phyloP scores from a whole-genome alignment of 30 jellyfish, hydroid and myxozoan genomes.

The Euphysa ruthae region DNA sequence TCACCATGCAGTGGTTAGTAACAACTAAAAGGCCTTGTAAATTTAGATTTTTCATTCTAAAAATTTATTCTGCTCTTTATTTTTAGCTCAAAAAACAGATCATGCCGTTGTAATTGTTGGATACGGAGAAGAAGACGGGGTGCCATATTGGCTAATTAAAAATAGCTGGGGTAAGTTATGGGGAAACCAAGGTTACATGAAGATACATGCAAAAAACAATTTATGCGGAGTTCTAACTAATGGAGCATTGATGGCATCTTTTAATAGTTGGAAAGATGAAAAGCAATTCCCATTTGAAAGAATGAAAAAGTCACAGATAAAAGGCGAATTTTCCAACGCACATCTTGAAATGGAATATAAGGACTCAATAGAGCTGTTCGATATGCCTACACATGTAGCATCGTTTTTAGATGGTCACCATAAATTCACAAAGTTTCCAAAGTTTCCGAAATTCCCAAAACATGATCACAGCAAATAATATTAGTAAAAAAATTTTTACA shows the following conservation, averaged over 20 bases:
- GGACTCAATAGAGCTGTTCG: background rate
- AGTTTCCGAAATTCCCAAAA: no score
- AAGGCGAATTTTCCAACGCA: background rate
- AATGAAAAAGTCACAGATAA: conserved; percentile 24
- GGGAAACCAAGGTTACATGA: conserved; percentile 81
- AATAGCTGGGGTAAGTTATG: conserved; percentile 84
- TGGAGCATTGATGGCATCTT: conserved; percentile 35
- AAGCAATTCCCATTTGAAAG: conserved; percentile 16
- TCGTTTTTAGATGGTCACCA: background rate
- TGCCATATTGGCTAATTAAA: conserved; percentile 68
- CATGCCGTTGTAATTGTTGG: conserved; percentile 86
- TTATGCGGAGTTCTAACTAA: conserved; percentile 38
- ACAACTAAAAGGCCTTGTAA: no score
- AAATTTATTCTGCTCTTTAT: no score
- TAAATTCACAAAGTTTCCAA: no score
- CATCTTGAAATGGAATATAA: background rate
- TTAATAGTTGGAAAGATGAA: conserved; percentile 9
- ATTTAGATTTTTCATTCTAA: no score
- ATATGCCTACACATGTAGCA: conserved; percentile 11
- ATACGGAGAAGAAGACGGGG: conserved; percentile 58
- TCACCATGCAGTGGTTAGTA: no score
- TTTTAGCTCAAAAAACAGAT: conserved; percentile 60
- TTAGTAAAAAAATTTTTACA: no score
- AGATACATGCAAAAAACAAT: conserved; percentile 37
- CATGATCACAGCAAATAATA: no score